Base-by-base conservation (phyloP, 1,140 invertebrate genomes). In the Drosophila erecta region DNA sequence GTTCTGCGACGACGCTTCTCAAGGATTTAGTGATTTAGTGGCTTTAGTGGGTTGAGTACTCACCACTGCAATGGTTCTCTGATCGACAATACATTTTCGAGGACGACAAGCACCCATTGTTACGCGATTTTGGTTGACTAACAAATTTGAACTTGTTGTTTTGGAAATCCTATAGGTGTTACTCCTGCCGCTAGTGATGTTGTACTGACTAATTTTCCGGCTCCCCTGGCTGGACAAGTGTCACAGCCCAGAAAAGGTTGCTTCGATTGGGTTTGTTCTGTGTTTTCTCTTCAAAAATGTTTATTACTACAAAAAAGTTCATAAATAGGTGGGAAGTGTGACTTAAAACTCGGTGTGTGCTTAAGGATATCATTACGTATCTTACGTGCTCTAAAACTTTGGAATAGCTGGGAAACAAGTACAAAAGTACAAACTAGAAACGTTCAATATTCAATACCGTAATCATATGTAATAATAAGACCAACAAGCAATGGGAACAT, bases 331-430 rank as follows among this genome's bases (percentile, higher is more conserved):
- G 83, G 84, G 79, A 49, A 47, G 50, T 71, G 40, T 71, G 51
- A 30, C 64, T 76, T 49, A 61, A 40, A n/a, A 20, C 12, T 46
- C 62, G 17, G 1, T 69, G 56, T 11, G 46, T 11, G 15, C 49
- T 55, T 69, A 14, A 15, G 15, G 7, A 12, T 40, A 67, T n/a
- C 40, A 58, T 74, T 78, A 73, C 35, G n/a, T n/a, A n/a, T 70
- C 77, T 80, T 70, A 76, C 66, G 59, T 66, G 72, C 10, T 43
- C 44, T 79, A 89, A 56, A 87, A 86, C 81, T 86, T 86, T 86
- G 81, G 81, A 86, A 62, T 86, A 86, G 81, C 81, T 86, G 79
- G 74, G 69, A 81, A 85, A 85, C 81, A 81, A 79, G 47, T 74
- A 58, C 64, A 57, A 38, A 40, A 50, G 55, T 77, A 66, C 40